Evolutionary conservation across 2,888 invertebrate genomes (phyloP).

Genomic region (Plebejus argus): DNA sequence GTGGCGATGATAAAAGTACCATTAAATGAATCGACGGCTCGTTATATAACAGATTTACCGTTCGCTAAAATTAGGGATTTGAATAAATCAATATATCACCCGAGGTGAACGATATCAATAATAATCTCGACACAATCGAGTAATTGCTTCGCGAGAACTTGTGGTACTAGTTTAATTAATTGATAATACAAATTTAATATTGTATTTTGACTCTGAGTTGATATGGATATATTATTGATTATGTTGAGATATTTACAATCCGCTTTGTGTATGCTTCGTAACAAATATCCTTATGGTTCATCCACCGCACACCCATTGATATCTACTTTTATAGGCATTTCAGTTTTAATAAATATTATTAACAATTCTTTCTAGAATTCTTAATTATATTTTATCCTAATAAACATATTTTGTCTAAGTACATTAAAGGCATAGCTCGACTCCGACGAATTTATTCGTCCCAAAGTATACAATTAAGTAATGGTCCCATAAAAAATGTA

Average conservation of each 20-base stretch:
- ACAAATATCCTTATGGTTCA: too few species aligned
- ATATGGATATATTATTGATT: not conserved
- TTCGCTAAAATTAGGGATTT: slow-evolving; percentile 38
- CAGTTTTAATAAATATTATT: too few species aligned
- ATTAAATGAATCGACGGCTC: slow-evolving; percentile 52
- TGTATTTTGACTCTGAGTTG: not conserved
- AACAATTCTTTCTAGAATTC: too few species aligned
- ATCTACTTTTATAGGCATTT: too few species aligned
- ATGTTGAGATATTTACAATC: not conserved
- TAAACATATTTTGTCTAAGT: too few species aligned
- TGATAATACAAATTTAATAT: not conserved
- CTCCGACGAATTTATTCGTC: too few species aligned
- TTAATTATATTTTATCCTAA: too few species aligned
- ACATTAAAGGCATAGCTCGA: too few species aligned
- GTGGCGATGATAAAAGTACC: slow-evolving; percentile 62
- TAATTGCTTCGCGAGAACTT: not conserved
- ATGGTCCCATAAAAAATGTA: too few species aligned
- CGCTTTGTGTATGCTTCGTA: too few species aligned
- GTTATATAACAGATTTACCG: slow-evolving; percentile 38
- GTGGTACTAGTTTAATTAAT: not conserved
- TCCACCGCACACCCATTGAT: too few species aligned
- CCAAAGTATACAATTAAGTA: too few species aligned
- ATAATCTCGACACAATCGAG: not conserved
- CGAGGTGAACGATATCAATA: not conserved
- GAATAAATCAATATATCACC: slow-evolving; percentile 28